These are phyloP conservation scores for Psittacula derbiana DNA, from an alignment of 2,797 vertebrate genomes.

Conservation along the genomic window DNA sequence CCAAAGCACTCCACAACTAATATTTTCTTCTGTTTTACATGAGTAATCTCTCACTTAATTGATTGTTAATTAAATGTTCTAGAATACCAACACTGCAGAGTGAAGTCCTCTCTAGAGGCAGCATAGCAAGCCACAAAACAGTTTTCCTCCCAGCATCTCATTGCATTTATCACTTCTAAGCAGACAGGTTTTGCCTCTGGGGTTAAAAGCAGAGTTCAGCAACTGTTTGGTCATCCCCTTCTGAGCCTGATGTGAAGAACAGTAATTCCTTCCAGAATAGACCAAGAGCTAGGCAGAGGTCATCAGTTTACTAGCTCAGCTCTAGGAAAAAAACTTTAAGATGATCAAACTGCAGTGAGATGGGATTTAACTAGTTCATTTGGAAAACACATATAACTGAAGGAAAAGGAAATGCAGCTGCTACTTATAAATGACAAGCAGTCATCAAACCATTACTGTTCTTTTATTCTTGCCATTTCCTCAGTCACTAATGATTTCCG, in stretches of 20 bases:
- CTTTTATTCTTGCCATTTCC: background rate
- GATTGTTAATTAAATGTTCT: background rate
- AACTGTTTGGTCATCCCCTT: background rate
- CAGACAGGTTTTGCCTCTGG: background rate
- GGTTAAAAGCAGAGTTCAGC: background rate
- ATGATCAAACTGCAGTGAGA: background rate
- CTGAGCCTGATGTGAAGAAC: background rate
- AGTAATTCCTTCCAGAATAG: background rate
- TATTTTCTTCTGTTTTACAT: background rate
- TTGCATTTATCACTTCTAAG: background rate
- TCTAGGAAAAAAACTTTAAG: background rate
- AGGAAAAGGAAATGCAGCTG: conserved; percentile 46
- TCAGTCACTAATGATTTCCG: background rate
- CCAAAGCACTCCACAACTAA: background rate
- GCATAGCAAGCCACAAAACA: background rate
- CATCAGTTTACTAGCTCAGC: background rate
- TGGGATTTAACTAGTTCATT: background rate
- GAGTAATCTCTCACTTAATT: background rate
- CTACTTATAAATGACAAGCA: conserved; percentile 9
- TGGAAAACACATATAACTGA: conserved; percentile 16
- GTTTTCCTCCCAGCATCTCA: background rate
- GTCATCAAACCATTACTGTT: background rate
- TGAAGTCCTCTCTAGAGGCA: background rate
- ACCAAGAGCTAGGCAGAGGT: background rate
- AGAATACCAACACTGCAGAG: background rate